Base-by-base conservation (phyloP, 2,113 vertebrate species). In the Coracopsis vasa region DNA sequence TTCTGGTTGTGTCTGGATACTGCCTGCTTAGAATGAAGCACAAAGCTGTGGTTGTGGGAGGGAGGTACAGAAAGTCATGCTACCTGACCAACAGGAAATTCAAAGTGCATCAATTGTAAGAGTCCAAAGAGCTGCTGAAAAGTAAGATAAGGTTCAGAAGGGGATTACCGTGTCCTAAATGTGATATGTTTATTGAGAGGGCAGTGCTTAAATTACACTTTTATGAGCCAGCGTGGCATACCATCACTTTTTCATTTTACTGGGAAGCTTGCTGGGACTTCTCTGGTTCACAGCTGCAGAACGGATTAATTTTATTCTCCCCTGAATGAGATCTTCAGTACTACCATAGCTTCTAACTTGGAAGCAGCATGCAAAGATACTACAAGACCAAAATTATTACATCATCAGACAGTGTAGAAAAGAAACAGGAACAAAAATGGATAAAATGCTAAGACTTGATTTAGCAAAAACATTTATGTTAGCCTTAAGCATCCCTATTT, bases 51-150 rank as follows among this genome's bases (percentile, higher is more conserved):
- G 86, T 66, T 97, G 82, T 80, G 66, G 91, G 96, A 91, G 94
- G 96, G 94, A 98, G 95, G 92, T 72, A 70, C 79, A 96, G 80
- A 94, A 97, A 97, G 95, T 88, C 92, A 69, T 70, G 92, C 97
- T 98, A 97, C 96, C 96, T 97, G 98, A 96, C 91, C 87, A 94
- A 95, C 97, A 97, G 97, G 97, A 97, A 98, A 97, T 97, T 96
- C 95, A 93, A 97, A 97, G 92, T 91, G 82, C 69, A 95, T 96
- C 95, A 83, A 79, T 88, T 96, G 85, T 96, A 94, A 95, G 95
- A 93, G 96, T 87, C 95, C 94, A 90, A 97, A 95, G 94, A 98
- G 96, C 92, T 97, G 97, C 93, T 97, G 97, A 98, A 97, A 98
- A 97, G 94, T 93, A 95, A 97, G 97, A 97, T 96, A 96, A 97